Percentiles rank a stretch among this genome's conserved stretches.
Evolutionary conservation across 2,888 invertebrate species (phyloP).

Genomic region (Trichacis sp.): DNA sequence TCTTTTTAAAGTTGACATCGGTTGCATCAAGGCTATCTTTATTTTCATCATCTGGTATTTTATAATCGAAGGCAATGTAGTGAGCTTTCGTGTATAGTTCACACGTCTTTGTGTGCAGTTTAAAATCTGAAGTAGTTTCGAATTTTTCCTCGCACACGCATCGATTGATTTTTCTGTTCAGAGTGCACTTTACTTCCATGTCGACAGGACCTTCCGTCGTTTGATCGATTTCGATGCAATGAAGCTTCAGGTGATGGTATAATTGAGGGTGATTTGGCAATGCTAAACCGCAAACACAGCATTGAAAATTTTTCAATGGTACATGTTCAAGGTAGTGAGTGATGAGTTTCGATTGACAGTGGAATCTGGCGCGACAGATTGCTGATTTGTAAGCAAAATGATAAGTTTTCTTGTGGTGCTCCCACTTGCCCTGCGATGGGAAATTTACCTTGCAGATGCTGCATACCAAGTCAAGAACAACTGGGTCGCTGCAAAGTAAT

Average conservation of each 20-base stretch:
- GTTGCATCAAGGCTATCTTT: too few species aligned
- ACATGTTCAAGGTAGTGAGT: slow-evolving; percentile 22
- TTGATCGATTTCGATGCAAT: slow-evolving; percentile 29
- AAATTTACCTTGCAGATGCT: slow-evolving; percentile 17
- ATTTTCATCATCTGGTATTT: neutral
- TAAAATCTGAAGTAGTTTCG: slow-evolving; percentile 10
- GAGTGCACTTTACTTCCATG: slow-evolving; percentile 11
- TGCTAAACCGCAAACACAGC: slow-evolving; percentile 25
- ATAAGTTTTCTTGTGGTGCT: slow-evolving; percentile 10
- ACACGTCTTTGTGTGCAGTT: slow-evolving; percentile 29
- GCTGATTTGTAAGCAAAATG: slow-evolving; percentile 30
- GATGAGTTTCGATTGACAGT: slow-evolving; percentile 12
- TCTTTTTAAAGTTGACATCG: too few species aligned
- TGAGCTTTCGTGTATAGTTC: slow-evolving; percentile 10
- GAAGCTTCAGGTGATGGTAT: slow-evolving; percentile 27
- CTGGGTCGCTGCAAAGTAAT: neutral
- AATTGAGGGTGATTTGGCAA: neutral
- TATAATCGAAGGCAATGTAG: neutral
- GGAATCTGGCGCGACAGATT: slow-evolving; percentile 23
- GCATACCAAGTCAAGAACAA: slow-evolving; percentile 2
- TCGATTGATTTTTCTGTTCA: slow-evolving; percentile 7
- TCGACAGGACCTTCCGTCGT: slow-evolving; percentile 1
- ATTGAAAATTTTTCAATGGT: neutral
- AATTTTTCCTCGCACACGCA: slow-evolving; percentile 28
- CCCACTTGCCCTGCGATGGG: neutral